These are phyloP conservation scores for Pitangus sulphuratus DNA, from an alignment of 2,797 vertebrate species.

Conservation along the genomic window DNA sequence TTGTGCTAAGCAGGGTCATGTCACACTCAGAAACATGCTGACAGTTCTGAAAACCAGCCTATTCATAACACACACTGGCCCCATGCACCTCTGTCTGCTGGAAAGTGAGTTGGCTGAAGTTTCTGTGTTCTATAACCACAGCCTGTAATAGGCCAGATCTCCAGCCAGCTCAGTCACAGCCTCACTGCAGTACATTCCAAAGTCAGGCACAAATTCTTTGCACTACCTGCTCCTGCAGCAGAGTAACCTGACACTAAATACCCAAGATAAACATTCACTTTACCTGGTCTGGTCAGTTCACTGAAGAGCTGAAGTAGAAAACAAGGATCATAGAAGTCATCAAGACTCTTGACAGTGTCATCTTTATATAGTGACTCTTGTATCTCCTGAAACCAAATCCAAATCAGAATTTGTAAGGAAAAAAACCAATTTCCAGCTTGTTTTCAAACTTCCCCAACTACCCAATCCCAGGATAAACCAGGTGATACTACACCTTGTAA, in stretches of 20 bases:
- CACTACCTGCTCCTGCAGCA: neutral
- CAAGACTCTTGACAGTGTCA: conserved; percentile 58
- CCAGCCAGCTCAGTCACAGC: neutral
- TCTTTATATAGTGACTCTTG: conserved; percentile 74
- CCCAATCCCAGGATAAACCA: neutral
- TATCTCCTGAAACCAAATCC: conserved; percentile 73
- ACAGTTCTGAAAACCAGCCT: neutral
- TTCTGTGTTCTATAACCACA: neutral
- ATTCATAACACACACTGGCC: neutral
- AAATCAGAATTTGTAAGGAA: neutral
- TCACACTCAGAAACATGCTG: neutral
- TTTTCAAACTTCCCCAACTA: neutral
- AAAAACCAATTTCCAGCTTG: neutral
- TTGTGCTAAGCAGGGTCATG: neutral
- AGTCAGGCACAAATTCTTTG: neutral
- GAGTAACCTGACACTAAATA: neutral
- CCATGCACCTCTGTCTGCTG: neutral
- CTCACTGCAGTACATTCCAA: neutral
- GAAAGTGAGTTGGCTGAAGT: neutral
- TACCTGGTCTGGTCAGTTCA: conserved; percentile 89
- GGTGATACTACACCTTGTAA: neutral
- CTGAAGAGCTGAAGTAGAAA: conserved; percentile 94
- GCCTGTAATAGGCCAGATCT: neutral
- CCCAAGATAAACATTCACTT: neutral
- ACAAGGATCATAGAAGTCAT: conserved; percentile 88